Percentiles rank a stretch among this genome's conserved stretches.
phyloP scores from a whole-genome alignment of 2,797 vertebrate species.

The Sebastes dallii region DNA sequence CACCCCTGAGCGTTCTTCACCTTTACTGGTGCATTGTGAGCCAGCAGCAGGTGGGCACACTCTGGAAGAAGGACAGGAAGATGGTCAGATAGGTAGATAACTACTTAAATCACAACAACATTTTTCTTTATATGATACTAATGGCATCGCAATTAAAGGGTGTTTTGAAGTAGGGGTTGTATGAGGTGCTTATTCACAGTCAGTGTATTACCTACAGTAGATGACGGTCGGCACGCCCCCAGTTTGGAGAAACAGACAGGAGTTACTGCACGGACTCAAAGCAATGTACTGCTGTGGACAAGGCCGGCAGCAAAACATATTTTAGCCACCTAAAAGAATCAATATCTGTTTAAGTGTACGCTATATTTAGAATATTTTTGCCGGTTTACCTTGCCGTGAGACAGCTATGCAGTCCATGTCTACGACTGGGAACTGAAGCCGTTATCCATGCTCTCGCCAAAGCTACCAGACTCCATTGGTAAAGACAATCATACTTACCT shows the following conservation, averaged over 20 bases:
- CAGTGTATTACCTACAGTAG: not conserved
- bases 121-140: not conserved
- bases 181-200: not conserved
- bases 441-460: not conserved
- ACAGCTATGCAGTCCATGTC: not conserved
- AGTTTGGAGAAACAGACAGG: too few relatives aligned
- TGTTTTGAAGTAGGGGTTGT: not conserved
- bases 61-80: constrained; percentile 81
- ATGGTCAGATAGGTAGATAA: not conserved
- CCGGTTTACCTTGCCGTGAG: not conserved
- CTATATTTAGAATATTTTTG: not conserved
- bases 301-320: not conserved
- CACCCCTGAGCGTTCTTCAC: constrained; percentile 99
- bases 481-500: not conserved
- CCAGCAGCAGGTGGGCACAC: constrained; percentile 97
- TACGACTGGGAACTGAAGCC: not conserved
- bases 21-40: constrained; percentile 99
- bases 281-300: not conserved
- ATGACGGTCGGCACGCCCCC: fast-evolving
- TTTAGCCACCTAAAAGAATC: not conserved
- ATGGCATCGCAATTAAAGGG: not conserved
- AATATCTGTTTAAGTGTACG: not conserved
- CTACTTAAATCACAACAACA: not conserved
- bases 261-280: not conserved
- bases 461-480: not conserved